phyloP scores from a whole-genome alignment of 2,888 invertebrate species.

The Agrotis ipsilon region DNA sequence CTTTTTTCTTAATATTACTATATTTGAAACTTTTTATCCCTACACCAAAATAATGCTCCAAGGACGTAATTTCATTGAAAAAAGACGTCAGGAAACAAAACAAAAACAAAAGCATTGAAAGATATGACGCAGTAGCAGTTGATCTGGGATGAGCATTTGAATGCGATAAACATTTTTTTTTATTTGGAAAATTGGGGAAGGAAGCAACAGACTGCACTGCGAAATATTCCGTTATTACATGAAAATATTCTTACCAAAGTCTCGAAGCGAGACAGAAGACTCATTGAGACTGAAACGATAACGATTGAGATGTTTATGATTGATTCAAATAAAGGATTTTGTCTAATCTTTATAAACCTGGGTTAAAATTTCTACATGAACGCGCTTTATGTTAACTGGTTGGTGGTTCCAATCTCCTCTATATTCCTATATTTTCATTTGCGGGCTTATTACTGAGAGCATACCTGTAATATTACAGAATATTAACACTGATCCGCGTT shows the following conservation, averaged over 20 bases:
- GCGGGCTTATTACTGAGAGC: too few species aligned
- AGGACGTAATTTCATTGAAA: slow-evolving; percentile 28
- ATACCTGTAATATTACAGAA: too few species aligned
- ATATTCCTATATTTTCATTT: too few species aligned
- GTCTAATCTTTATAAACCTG: background rate
- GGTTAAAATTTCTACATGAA: background rate
- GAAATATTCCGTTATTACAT: slow-evolving; percentile 34
- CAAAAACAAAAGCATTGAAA: slow-evolving; percentile 24
- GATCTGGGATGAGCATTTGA: slow-evolving; percentile 36
- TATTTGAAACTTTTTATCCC: slow-evolving; percentile 19
- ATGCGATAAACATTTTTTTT: slow-evolving; percentile 30
- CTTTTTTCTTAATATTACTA: background rate
- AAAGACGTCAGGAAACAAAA: slow-evolving; percentile 30
- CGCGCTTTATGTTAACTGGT: too few species aligned
- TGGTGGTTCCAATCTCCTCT: too few species aligned
- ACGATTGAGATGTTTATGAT: slow-evolving; percentile 41
- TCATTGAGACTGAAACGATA: slow-evolving; percentile 66
- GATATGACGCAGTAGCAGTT: slow-evolving; percentile 23
- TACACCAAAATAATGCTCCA: slow-evolving; percentile 44
- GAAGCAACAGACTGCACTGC: slow-evolving; percentile 20
- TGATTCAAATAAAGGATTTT: slow-evolving; percentile 14
- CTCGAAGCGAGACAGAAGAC: slow-evolving; percentile 66
- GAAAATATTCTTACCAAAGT: slow-evolving; percentile 65
- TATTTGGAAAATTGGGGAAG: slow-evolving; percentile 16
- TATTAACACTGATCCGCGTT: too few species aligned